Evolutionary conservation across 1,140 invertebrate species (phyloP).

Genomic region (Meloidogyne hapla): DNA sequence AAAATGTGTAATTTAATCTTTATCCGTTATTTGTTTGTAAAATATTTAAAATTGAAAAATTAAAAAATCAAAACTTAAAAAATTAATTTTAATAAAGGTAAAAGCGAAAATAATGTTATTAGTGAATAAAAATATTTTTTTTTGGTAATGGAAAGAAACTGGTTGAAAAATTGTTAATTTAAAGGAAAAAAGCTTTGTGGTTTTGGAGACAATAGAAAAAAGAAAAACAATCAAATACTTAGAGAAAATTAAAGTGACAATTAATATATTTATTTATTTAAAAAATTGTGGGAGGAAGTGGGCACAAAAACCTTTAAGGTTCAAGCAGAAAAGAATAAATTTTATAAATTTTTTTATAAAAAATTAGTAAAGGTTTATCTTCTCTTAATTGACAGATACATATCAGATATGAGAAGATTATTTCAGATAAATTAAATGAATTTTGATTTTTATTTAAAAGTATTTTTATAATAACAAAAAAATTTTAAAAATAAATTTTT

Average conservation of each 20-base stretch:
- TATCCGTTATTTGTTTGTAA: not conserved
- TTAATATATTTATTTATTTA: not conserved
- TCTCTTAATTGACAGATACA: too few relatives aligned
- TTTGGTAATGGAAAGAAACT: not conserved
- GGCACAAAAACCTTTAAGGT: too few relatives aligned
- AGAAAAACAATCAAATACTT: not conserved
- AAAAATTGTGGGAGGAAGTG: not conserved
- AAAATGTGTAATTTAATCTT: not conserved
- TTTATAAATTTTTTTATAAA: too few relatives aligned
- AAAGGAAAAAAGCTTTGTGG: not conserved
- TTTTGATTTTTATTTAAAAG: too few relatives aligned
- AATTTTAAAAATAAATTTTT: constrained; percentile 1
- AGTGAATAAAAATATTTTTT: too few relatives aligned
- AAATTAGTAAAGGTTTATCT: too few relatives aligned
- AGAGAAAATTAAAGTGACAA: constrained; percentile 2
- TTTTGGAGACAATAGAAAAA: not conserved
- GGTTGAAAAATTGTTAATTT: not conserved
- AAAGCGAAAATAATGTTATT: not conserved
- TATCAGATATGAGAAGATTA: too few relatives aligned
- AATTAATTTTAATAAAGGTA: not conserved
- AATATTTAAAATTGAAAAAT: not conserved
- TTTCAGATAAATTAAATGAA: too few relatives aligned
- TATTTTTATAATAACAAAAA: too few relatives aligned
- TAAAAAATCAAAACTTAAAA: not conserved
- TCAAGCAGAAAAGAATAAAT: too few relatives aligned